Evolutionary conservation across 2,888 invertebrate genomes (phyloP), one percentile per base, ranked within the genome.

Genomic region (Diogma glabrata): DNA sequence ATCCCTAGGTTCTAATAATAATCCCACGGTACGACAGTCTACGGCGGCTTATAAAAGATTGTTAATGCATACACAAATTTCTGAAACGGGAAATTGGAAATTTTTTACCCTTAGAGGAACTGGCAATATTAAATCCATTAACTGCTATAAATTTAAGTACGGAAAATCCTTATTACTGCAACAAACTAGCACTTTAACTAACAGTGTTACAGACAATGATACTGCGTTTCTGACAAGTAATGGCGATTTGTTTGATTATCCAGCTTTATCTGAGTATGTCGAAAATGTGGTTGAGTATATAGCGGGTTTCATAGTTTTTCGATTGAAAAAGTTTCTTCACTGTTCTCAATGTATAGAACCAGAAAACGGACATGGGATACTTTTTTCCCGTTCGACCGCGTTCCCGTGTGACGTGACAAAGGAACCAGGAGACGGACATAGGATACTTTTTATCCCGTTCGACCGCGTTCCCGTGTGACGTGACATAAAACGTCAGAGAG

Each of bases 201-300:
- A 38, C 38, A 33, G n/a, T n/a, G n/a, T n/a, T n/a, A 16, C 38
- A 17, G 38, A 16, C 16, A 38, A 38, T 38, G 16, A 38, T 19
- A 2, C 16, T 38, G 6, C 14, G 16, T 38, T 38, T 16, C 38
- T 38, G 2, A 17, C 38, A 6, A 38, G 38, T 16, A 38, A 38
- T 38, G 16, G 9, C 16, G 38, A 38, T 38, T 19, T 38, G 9
- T 38, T 38, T 38, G 10, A 38, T 38, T 38, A 38, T 38, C 19
- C 38, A 16, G 38, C 16, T 16, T 38, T 38, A 38, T 38, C 16
- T 16, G 38, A 38, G 38, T 38, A 17, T 38, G 38, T 9, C 19
- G 38, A 38, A 38, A 38, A 38, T 38, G 38, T 38, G 16, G 38
- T 38, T 38, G 38, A 38, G 2, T 38, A 38, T 38, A 16, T 38